phyloP scores from a whole-genome alignment of 2,797 vertebrate genomes.

The Carapus acus region DNA sequence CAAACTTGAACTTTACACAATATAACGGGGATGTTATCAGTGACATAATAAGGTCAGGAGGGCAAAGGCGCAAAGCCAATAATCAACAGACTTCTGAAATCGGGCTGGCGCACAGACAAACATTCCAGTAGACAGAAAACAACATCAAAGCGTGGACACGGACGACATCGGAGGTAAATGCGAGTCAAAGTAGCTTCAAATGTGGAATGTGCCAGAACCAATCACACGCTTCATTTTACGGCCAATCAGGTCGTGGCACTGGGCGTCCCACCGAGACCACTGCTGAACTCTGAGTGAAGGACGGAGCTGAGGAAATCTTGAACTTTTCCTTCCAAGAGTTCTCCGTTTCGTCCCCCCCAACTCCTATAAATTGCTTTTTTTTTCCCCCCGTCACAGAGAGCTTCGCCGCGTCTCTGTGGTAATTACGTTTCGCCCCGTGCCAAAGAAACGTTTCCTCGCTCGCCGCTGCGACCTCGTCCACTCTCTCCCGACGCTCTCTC shows the following conservation, averaged over 20 bases:
- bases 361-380: slow-evolving; percentile 42
- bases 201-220: slow-evolving; percentile 66
- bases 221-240: slow-evolving; percentile 62
- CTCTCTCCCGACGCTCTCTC: slow-evolving; percentile 22
- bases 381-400: slow-evolving; percentile 37
- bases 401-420: slow-evolving; percentile 48
- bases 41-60: slow-evolving; percentile 38
- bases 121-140: slow-evolving; percentile 32
- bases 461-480: slow-evolving; percentile 30
- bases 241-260: slow-evolving; percentile 70
- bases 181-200: slow-evolving; percentile 45
- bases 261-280: slow-evolving; percentile 51
- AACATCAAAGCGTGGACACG: slow-evolving; percentile 41
- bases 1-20: slow-evolving; percentile 39
- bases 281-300: slow-evolving; percentile 55
- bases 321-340: slow-evolving; percentile 70
- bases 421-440: slow-evolving; percentile 61
- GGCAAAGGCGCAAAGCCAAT: slow-evolving; percentile 10
- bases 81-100: slow-evolving; percentile 1
- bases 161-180: slow-evolving; percentile 54
- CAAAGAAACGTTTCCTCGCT: slow-evolving; percentile 63
- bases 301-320: slow-evolving; percentile 63
- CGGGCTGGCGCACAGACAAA: slow-evolving; percentile 11
- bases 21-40: slow-evolving; percentile 18
- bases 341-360: slow-evolving; percentile 48